These are phyloP conservation scores for Elysia crispata DNA, from an alignment of 2,888 invertebrate species.

Conservation along the genomic window DNA sequence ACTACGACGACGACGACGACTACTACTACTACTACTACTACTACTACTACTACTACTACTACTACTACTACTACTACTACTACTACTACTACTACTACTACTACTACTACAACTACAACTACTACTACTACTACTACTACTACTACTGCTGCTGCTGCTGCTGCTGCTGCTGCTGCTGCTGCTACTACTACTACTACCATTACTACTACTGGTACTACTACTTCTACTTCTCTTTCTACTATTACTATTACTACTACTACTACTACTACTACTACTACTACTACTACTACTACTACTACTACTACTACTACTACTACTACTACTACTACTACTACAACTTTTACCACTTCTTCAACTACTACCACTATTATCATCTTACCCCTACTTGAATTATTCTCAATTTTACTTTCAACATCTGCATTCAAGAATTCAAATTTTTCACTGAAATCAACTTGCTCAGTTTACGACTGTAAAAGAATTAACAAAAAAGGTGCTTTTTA, in stretches of 20 bases:
- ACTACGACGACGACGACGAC: too few species aligned
- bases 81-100: constrained; percentile 9
- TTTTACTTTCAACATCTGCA: constrained; percentile 59
- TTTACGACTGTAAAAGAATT: too few species aligned
- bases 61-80: constrained; percentile 23
- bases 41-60: constrained; percentile 10
- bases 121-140: too few species aligned
- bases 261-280: constrained; percentile 30
- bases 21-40: too few species aligned
- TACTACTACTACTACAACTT: too few species aligned
- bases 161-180: constrained; percentile 15
- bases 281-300: constrained; percentile 24
- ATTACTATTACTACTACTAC: constrained; percentile 22
- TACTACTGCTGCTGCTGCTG: not conserved
- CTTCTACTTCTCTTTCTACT: constrained; percentile 19
- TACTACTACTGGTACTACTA: constrained; percentile 18
- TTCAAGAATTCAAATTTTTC: too few species aligned
- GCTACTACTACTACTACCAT: constrained; percentile 21
- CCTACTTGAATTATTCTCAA: constrained; percentile 60
- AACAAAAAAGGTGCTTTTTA: too few species aligned
- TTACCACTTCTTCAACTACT: too few species aligned
- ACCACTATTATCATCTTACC: too few species aligned
- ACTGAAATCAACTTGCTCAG: too few species aligned
- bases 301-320: constrained; percentile 28
- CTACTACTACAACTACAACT: too few species aligned